Conservation (phyloP, 2,797 vertebrate species). For the Pseudomugil tenellus region DNA sequence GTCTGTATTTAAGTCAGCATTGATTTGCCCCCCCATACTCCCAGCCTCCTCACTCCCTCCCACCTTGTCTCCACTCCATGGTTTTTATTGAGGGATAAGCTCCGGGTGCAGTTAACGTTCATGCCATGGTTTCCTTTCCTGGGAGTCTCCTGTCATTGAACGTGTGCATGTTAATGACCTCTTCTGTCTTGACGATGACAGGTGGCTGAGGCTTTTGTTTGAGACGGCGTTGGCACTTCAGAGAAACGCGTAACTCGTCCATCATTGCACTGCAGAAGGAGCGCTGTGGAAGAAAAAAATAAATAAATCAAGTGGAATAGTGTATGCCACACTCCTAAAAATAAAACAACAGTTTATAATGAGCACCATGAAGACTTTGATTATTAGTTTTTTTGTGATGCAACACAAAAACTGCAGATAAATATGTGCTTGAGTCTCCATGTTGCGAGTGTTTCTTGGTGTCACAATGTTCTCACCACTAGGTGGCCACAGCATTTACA, state of each 20-base stretch:
- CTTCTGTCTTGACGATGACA: conserved; percentile 97
- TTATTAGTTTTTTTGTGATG: background rate
- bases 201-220: conserved; percentile 98
- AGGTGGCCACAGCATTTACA: background rate
- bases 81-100: conserved; percentile 29
- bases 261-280: conserved; percentile 99
- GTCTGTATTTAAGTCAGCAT: conserved; percentile 51
- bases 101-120: conserved; percentile 40
- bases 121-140: conserved; percentile 98
- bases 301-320: background rate
- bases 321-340: conserved; percentile 1
- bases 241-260: conserved; percentile 95
- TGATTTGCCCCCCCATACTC: conserved; percentile 43
- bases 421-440: background rate
- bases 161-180: conserved; percentile 99
- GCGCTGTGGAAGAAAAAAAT: conserved; percentile 79
- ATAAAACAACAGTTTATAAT: background rate
- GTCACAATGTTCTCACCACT: background rate
- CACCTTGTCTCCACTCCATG: conserved; percentile 63
- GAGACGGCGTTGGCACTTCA: conserved; percentile 97
- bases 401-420: background rate
- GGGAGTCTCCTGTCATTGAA: conserved; percentile 98
- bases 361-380: background rate
- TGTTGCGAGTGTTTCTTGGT: background rate
- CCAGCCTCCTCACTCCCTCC: too few relatives aligned